Evolutionary conservation across 1,140 invertebrate genomes (phyloP), one percentile per base, ranked within the genome.

Genomic region (Trypoxylus dichotomus): DNA sequence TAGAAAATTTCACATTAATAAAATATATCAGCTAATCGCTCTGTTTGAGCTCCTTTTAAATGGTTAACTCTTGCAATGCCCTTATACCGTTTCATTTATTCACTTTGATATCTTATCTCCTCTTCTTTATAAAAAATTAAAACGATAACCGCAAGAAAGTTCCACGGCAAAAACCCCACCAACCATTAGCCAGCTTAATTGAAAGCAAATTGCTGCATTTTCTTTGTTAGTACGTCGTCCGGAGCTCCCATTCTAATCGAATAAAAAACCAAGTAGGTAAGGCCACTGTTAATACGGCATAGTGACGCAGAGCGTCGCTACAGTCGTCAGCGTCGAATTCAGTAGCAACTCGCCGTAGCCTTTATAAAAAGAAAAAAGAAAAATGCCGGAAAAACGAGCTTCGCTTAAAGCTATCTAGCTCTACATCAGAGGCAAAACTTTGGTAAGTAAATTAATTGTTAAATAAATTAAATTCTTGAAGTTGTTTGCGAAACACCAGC

Each of bases 381-480:
- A 5, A 13, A 58, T 5, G 32, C 5, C 5, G n/a, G 60, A 19
- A 63, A 27, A 63, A 19, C 5, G 60, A 19, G 43, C 21, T 19
- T n/a, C 8, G 13, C 43, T 47, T 15, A 3, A 47, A 47, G n/a
- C 60, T 19, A 24, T 63, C 24, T 19, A 19, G 13, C 1, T 63
- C 60, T 7, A 19, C n/a, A 6, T 1, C 43, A 13, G 43, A 7
- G 25, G 60, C 21, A 63, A 63, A 63, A 63, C 19, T 63, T 63
- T 19, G 19, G 5, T 63, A 63, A 63, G 60, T 24, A 27, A 63
- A 63, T 63, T 63, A 63, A 63, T 63, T 63, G 60, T 19, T 63
- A 63, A 27, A 63, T 63, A 63, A 63, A 63, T 63, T 63, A 63
- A 63, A 63, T 63, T 27, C 19, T 63, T 63, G 0, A 63, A 63